Evolutionary conservation across 2,888 invertebrate genomes (phyloP).

Genomic region (Electrophaes corylata): DNA sequence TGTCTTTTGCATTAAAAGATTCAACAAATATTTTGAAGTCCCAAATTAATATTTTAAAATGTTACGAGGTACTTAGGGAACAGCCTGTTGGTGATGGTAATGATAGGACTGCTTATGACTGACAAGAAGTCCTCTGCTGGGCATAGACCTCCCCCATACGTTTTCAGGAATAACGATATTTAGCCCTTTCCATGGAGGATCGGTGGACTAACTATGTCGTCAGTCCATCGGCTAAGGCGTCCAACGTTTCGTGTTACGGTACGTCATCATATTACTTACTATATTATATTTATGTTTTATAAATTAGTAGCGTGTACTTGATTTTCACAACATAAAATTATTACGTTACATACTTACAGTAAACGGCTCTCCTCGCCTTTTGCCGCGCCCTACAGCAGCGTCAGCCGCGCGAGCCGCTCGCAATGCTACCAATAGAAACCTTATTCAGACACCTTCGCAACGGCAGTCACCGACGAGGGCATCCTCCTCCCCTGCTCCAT

Average conservation of each 20-base stretch:
- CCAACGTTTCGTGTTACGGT: too few species aligned
- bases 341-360: constrained; percentile 39
- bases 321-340: neutral
- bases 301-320: too few species aligned
- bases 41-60: neutral
- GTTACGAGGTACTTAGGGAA: neutral
- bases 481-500: constrained; percentile 38
- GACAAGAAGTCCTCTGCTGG: too few species aligned
- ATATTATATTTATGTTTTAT: too few species aligned
- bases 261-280: too few species aligned
- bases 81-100: too few species aligned
- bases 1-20: constrained; percentile 7
- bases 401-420: constrained; percentile 74
- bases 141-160: too few species aligned
- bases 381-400: constrained; percentile 72
- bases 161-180: too few species aligned
- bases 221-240: too few species aligned
- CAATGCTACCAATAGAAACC: constrained; percentile 68
- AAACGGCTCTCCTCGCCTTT: constrained; percentile 54
- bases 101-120: too few species aligned
- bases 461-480: constrained; percentile 54
- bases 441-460: constrained; percentile 41
- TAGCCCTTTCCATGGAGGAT: too few species aligned
- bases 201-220: too few species aligned
- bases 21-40: neutral